A percentile compares a stretch with the other conserved stretches of the same genome.
Conservation (phyloP, 2,113 vertebrate species). For the Lophura nycthemera region DNA sequence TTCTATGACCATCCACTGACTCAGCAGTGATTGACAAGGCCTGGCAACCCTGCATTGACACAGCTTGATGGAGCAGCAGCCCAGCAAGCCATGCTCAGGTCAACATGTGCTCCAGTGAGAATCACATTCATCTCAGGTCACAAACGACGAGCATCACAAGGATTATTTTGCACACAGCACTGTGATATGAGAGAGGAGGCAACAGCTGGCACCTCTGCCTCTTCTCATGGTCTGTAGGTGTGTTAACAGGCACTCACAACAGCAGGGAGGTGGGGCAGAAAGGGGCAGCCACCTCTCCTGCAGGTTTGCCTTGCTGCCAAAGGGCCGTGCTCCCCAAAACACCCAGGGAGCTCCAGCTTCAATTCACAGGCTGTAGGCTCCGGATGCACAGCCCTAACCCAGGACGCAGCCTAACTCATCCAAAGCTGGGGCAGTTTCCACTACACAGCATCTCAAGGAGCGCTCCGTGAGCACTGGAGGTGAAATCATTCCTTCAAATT, state of each 20-base stretch:
- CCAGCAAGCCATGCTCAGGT: background rate
- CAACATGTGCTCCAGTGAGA: background rate
- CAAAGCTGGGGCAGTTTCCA: background rate
- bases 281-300: background rate
- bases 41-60: background rate
- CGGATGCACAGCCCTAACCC: rapidly evolving
- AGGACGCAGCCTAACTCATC: background rate
- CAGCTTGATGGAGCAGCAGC: background rate
- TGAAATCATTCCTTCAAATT: background rate
- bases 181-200: background rate
- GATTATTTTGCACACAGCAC: rapidly evolving
- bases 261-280: background rate
- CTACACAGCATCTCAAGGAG: background rate
- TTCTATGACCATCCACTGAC: background rate
- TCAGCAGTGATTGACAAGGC: background rate
- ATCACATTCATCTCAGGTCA: rapidly evolving
- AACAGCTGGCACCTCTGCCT: background rate
- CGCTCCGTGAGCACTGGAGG: background rate
- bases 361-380: background rate
- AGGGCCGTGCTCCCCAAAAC: no score
- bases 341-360: no score
- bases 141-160: background rate
- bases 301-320: background rate
- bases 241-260: rapidly evolving
- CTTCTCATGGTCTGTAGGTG: background rate